Base-by-base conservation (phyloP, 2,113 vertebrate species). In the Sebastes fasciatus region DNA sequence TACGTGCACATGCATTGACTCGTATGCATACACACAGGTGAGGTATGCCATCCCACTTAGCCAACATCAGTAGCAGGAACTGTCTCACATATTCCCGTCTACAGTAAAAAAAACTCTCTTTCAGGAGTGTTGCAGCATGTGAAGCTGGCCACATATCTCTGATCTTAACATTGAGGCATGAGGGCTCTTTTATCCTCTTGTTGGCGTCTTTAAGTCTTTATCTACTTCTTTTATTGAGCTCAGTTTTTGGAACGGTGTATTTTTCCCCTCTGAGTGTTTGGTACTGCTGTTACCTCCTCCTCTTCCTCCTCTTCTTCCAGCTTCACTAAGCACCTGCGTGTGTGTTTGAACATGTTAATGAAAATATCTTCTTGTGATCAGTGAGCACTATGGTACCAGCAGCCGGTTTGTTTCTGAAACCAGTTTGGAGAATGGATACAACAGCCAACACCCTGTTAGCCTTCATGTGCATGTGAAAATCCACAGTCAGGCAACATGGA, bases 261-360 rank as follows among this genome's bases (percentile, higher is more conserved):
- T 54, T 71, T 48, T 9, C 55, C 6, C 21, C 57, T 34, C 8
- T 2, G 40, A 23, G 17, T 42, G 43, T 86, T 60, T 68, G 45
- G 4, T 54, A 13, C 52, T 48, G 11, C 14, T 70, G 42, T 45
- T 51, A 9, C 14, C 45, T 10, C 40, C 17, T 51, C 57, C 42
- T 9, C 16, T 21, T 6, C 11, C 61, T 23, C 34, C 12, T 26
- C 73, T 23, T 19, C 64, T 66, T 48, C 11, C 21, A 48, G 58
- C 45, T 55, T 46, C 46, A 57, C 13, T n/a, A 26, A 61, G 17
- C 23, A 49, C 19, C 43, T 51, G 71, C 45, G 23, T 83, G 13
- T 83, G 58, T 81, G 68, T 87, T 86, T 88, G 49, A n/a, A 80
- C 76, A 72, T 57, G 71, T 75, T 77, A 74, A 80, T 84, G 61